phyloP scores from a whole-genome alignment of 92 coral and sea anemone species.

The Porites cylindrica region DNA sequence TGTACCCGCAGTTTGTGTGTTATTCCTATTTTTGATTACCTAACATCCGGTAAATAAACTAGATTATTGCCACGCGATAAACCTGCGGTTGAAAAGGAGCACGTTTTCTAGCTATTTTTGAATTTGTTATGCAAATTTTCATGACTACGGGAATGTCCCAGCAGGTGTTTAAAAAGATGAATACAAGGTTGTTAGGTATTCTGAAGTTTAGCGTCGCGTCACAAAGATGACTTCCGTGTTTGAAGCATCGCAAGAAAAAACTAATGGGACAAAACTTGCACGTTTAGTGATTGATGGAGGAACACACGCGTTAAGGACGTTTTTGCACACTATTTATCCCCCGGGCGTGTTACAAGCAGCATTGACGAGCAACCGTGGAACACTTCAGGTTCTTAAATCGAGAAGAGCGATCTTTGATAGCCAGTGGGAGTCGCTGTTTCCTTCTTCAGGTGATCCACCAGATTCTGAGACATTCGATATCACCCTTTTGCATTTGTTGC shows the following conservation, averaged over 20 bases:
- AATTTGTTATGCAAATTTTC: too few relatives aligned
- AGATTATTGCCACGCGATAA: too few relatives aligned
- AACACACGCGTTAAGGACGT: neutral
- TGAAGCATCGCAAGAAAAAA: constrained; percentile 14
- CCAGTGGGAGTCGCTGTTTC: constrained; percentile 11
- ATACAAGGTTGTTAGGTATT: too few relatives aligned
- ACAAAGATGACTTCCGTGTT: neutral
- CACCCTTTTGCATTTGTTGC: constrained; percentile 22
- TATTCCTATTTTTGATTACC: too few relatives aligned
- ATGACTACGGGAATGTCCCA: too few relatives aligned
- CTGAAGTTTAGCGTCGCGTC: too few relatives aligned
- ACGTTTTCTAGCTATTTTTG: too few relatives aligned
- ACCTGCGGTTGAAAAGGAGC: too few relatives aligned
- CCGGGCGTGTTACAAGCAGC: neutral
- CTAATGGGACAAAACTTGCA: constrained; percentile 16
- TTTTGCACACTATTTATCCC: constrained; percentile 12
- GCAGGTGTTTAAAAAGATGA: too few relatives aligned
- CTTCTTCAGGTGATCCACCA: constrained; percentile 20
- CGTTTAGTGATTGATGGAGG: constrained; percentile 18
- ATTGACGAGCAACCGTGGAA: neutral
- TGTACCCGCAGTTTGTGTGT: too few relatives aligned
- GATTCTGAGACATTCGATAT: constrained; percentile 15
- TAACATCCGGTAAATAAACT: too few relatives aligned
- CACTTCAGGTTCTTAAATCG: neutral
- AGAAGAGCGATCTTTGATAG: constrained; percentile 3